Evolutionary conservation across 2,888 invertebrate species (phyloP).

Genomic region (Spodoptera littoralis): DNA sequence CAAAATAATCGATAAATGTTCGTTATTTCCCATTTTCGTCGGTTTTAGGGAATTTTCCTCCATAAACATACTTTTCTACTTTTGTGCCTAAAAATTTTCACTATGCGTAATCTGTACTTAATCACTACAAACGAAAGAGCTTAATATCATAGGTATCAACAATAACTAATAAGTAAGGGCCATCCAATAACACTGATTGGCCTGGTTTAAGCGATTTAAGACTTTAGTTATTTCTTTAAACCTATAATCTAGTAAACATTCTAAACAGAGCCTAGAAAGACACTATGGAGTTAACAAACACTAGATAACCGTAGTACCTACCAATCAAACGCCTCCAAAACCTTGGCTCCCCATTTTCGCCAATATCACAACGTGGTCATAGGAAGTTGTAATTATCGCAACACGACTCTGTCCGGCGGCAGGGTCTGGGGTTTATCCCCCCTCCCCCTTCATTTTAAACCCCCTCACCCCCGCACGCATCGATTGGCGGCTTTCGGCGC

Average conservation of each 20-base stretch:
- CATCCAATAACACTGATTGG: too few species aligned
- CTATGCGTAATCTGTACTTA: too few species aligned
- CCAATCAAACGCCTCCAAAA: slow-evolving; percentile 21
- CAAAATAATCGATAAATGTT: background rate
- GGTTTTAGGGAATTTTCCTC: too few species aligned
- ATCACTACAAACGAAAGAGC: too few species aligned
- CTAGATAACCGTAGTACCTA: background rate
- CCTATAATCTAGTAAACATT: too few species aligned
- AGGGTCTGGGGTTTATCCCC: slow-evolving; percentile 48
- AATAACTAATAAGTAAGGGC: too few species aligned
- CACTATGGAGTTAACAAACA: too few species aligned
- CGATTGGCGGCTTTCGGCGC: slow-evolving; percentile 74
- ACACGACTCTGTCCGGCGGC: slow-evolving; percentile 55
- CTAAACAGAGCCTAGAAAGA: too few species aligned
- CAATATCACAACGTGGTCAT: slow-evolving; percentile 29
- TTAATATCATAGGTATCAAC: too few species aligned
- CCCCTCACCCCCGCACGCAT: slow-evolving; percentile 68
- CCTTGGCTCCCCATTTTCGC: slow-evolving; percentile 7
- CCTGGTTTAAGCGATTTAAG: too few species aligned
- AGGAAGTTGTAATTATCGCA: slow-evolving; percentile 70
- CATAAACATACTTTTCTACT: background rate
- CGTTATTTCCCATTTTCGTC: too few species aligned
- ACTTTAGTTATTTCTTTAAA: too few species aligned
- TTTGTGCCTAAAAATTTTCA: background rate
- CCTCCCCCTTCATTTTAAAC: slow-evolving; percentile 29